Percentiles rank a stretch among this genome's conserved stretches.
These are phyloP conservation scores for Hystrix brachyura DNA, from an alignment of 2,113 vertebrate genomes.

Conservation along the genomic window DNA sequence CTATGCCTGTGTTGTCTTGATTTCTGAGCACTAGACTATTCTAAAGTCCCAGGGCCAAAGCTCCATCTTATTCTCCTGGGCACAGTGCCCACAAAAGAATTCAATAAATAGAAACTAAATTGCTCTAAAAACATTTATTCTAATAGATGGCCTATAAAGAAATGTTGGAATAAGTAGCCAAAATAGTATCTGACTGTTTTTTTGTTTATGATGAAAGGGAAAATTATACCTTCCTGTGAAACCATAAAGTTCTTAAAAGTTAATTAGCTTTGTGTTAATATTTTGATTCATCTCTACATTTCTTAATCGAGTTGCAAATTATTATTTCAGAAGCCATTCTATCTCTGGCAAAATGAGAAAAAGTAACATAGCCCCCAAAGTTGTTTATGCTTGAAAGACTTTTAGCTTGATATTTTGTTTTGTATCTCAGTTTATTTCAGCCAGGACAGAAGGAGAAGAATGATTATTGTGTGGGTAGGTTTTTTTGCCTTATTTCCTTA, in stretches of 20 bases:
- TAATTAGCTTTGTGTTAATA: slow-evolving; percentile 77
- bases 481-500: slow-evolving; percentile 73
- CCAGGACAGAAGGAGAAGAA: slow-evolving; percentile 61
- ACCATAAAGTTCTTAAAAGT: slow-evolving; percentile 66
- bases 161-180: slow-evolving; percentile 50
- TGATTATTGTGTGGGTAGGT: slow-evolving; percentile 72
- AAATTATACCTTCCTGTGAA: slow-evolving; percentile 71
- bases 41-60: not conserved
- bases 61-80: slow-evolving; percentile 23
- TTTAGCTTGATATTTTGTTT: slow-evolving; percentile 68
- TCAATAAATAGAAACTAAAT: slow-evolving; percentile 48
- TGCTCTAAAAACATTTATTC: slow-evolving; percentile 59
- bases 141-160: slow-evolving; percentile 63
- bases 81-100: not conserved
- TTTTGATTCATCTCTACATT: slow-evolving; percentile 75
- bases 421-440: slow-evolving; percentile 66
- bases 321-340: slow-evolving; percentile 68
- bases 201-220: slow-evolving; percentile 70
- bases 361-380: not conserved
- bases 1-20: not conserved
- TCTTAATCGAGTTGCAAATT: slow-evolving; percentile 73
- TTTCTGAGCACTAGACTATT: slow-evolving; percentile 58
- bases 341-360: slow-evolving; percentile 70
- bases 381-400: slow-evolving; percentile 69
- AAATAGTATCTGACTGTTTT: slow-evolving; percentile 52